These are phyloP conservation scores for Lycocerus yunnanus DNA, from an alignment of 2,888 invertebrate genomes.

Conservation along the genomic window DNA sequence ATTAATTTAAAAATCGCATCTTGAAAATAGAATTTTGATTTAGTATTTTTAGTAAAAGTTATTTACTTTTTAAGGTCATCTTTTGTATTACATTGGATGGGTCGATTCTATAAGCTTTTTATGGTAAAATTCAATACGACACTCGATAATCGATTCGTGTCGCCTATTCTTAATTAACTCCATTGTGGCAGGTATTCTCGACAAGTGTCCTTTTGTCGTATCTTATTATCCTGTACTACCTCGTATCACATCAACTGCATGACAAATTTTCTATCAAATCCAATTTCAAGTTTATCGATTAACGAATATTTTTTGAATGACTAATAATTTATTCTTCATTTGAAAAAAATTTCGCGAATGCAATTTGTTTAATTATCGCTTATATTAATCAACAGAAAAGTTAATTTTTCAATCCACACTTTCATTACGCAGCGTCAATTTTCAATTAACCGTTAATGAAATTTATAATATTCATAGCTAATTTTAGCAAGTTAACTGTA, in stretches of 20 bases:
- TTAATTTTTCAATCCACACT: not conserved
- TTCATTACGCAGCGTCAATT: not conserved
- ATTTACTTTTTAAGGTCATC: slow-evolving; percentile 26
- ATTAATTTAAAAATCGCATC: not conserved
- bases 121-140: slow-evolving; percentile 39
- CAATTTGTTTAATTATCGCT: not conserved
- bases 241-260: slow-evolving; percentile 36
- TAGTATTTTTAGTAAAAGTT: slow-evolving; percentile 19
- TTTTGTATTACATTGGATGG: slow-evolving; percentile 24
- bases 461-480: not conserved
- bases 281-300: slow-evolving; percentile 21
- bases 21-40: not conserved
- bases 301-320: slow-evolving; percentile 2
- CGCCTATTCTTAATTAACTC: slow-evolving; percentile 39
- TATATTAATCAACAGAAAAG: not conserved
- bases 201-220: slow-evolving; percentile 42
- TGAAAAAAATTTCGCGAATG: not conserved
- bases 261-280: slow-evolving; percentile 37
- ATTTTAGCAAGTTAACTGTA: not conserved
- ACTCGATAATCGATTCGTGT: slow-evolving; percentile 41
- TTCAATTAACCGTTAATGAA: not conserved
- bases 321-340: not conserved
- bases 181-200: slow-evolving; percentile 38
- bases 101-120: slow-evolving; percentile 31
- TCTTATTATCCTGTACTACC: slow-evolving; percentile 41